Evolutionary conservation across 1,140 invertebrate genomes (phyloP), one percentile per base, ranked within the genome.

Genomic region (Monochamus saltuarius): DNA sequence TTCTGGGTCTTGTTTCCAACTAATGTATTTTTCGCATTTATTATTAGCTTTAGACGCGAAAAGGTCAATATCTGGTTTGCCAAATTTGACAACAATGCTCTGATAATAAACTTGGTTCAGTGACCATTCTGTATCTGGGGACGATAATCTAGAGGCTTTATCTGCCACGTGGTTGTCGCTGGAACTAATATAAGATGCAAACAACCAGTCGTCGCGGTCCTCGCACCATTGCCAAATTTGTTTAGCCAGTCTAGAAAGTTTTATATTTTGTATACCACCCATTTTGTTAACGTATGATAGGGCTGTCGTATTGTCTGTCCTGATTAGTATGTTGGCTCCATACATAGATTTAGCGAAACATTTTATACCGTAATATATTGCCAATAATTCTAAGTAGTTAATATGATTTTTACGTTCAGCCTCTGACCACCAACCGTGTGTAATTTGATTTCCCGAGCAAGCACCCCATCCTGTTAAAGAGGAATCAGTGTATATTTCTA

Each of bases 311-410:
- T 47, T 47, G 9, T 47, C 45, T 29, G 22, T 29, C 6, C 22
- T 29, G 6, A 29, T 29, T 29, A 29, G 22, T 29, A 29, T 6
- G 2, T 29, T 29, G 22, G 6, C 6, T 3, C 6, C 6, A 29
- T 29, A 3, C 6, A 29, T 3, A 3, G 22, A 29, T 3, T 6
- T 2, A 29, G 6, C 22, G 37, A 63, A 63, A 36, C 50, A 46
- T 49, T 63, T 49, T 34, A 60, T 0, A n/a, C 36, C 54, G 45
- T 51, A 51, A 45, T 51, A 58, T 9, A 35, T 40, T 0, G 61
- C 56, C 2, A 58, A 11, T 1, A 62, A 39, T 37, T 62, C 61
- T 36, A 62, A 17, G 45, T 58, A 62, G n/a, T 62, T 58, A 1
- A 62, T 62, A 46, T 62, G 54, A 45, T 14, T 10, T 9, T 45